These are phyloP conservation scores for Psilopsiagon aurifrons DNA, from an alignment of 2,113 vertebrate genomes.

Conservation along the genomic window DNA sequence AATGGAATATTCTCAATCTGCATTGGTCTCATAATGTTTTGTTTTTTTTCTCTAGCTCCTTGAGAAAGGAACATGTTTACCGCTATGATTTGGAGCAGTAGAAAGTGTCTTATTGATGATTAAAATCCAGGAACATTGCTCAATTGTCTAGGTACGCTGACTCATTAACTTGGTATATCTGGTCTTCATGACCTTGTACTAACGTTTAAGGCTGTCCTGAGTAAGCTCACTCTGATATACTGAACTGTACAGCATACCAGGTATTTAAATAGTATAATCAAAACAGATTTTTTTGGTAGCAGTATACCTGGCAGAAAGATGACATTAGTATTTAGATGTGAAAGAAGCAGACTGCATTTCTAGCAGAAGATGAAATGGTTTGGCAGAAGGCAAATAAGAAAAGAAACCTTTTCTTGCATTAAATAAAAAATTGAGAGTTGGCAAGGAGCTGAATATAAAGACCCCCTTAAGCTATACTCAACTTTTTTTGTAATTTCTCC, in stretches of 20 bases:
- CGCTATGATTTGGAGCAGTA: background rate
- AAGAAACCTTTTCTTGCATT: background rate
- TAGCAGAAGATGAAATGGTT: background rate
- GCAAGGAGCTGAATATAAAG: background rate
- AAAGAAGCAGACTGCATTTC: background rate
- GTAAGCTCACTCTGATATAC: background rate
- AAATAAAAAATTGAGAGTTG: background rate
- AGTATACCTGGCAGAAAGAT: background rate
- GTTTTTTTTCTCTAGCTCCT: background rate
- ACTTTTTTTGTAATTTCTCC: slow-evolving; percentile 4
- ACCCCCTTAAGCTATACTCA: background rate
- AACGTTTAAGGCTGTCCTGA: background rate
- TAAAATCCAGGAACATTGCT: background rate
- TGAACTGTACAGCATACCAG: background rate
- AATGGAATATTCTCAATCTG: background rate
- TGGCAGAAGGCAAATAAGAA: background rate
- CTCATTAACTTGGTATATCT: background rate
- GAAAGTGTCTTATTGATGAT: background rate
- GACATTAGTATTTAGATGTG: background rate
- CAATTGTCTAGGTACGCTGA: background rate
- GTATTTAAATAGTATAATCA: background rate
- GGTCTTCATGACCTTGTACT: background rate
- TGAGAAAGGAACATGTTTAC: background rate
- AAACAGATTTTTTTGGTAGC: background rate
- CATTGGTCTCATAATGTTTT: background rate